A percentile compares a stretch with the other conserved stretches of the same genome.
Conservation (phyloP, 2,797 vertebrate genomes). For the Poeciliopsis paucimaculata region DNA sequence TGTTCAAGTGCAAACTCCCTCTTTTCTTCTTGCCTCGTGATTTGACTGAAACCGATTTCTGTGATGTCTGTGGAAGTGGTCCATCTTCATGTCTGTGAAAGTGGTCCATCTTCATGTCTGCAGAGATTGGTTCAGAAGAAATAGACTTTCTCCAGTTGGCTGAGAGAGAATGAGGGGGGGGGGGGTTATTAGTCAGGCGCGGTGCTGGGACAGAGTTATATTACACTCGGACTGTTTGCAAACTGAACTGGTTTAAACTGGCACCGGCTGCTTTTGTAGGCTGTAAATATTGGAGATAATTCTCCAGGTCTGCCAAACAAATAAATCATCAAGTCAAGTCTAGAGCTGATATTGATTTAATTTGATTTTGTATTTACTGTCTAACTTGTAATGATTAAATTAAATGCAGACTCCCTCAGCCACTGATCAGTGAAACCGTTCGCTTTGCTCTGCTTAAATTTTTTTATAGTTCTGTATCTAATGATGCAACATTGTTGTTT, state of each 20-base stretch:
- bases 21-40: slow-evolving; percentile 14
- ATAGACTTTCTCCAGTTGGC: not conserved
- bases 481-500: too few species aligned
- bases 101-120: not conserved
- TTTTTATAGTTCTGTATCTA: not conserved
- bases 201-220: slow-evolving; percentile 43
- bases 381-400: not conserved
- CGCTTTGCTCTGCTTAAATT: not conserved
- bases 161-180: not conserved
- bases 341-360: not conserved
- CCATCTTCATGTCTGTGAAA: slow-evolving; percentile 8
- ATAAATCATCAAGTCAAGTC: not conserved
- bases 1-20: not conserved
- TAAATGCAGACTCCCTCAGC: not conserved
- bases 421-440: not conserved
- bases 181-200: slow-evolving; percentile 17
- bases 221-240: slow-evolving; percentile 43
- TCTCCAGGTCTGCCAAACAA: not conserved
- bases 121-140: slow-evolving; percentile 10
- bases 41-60: slow-evolving; percentile 16
- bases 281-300: not conserved
- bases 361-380: not conserved
- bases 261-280: not conserved
- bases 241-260: slow-evolving; percentile 34
- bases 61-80: slow-evolving; percentile 10